phyloP scores from a whole-genome alignment of 2,797 vertebrate genomes.

The Lacerta agilis region DNA sequence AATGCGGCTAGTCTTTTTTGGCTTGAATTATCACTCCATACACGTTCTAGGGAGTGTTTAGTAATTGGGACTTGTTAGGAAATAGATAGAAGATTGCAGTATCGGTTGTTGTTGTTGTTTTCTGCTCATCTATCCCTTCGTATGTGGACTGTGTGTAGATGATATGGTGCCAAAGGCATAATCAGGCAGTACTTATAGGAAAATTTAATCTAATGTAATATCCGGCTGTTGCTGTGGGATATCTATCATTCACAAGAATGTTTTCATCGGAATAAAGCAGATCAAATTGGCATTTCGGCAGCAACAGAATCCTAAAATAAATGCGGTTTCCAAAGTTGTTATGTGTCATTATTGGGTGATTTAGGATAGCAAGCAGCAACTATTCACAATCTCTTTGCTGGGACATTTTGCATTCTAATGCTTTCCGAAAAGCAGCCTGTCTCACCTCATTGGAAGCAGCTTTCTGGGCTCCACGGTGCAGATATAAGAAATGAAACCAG shows the following conservation, averaged over 20 bases:
- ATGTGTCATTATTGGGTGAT: not conserved
- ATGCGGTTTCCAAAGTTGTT: slow-evolving; percentile 23
- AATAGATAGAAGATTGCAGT: not conserved
- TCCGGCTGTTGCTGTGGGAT: not conserved
- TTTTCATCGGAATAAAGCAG: not conserved
- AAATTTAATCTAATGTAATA: slow-evolving; percentile 43
- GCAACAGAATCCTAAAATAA: slow-evolving; percentile 25
- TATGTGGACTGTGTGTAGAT: not conserved
- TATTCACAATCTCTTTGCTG: slow-evolving; percentile 47
- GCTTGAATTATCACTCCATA: slow-evolving; percentile 5
- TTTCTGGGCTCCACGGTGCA: slow-evolving; percentile 47
- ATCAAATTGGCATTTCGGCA: slow-evolving; percentile 35
- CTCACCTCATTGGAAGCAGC: slow-evolving; percentile 37
- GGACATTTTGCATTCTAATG: slow-evolving; percentile 57
- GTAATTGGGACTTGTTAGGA: not conserved
- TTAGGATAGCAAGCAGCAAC: slow-evolving; percentile 35
- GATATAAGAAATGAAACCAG: slow-evolving; percentile 50
- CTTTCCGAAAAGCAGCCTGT: slow-evolving; percentile 51
- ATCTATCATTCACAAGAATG: not conserved
- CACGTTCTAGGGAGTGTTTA: not conserved
- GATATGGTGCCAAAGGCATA: not conserved
- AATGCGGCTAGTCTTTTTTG: not conserved
- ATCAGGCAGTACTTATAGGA: slow-evolving; percentile 16
- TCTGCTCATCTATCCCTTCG: not conserved
- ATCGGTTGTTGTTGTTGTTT: not conserved